Evolutionary conservation across 2,888 invertebrate species (phyloP).

Genomic region (Scaptomyza polygonia): DNA sequence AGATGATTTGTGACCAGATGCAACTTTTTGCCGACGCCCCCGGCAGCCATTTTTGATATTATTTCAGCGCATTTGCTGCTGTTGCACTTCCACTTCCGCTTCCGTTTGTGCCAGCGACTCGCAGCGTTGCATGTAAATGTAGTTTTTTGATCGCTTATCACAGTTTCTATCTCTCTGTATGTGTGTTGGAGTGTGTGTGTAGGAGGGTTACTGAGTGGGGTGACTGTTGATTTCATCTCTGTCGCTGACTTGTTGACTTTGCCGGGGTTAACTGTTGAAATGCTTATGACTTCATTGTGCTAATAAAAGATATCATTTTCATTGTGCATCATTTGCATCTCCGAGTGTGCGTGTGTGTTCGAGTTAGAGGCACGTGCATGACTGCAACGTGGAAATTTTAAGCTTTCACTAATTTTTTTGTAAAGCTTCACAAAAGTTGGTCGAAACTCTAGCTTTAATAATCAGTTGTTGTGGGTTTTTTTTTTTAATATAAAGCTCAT

Average conservation of each 20-base stretch:
- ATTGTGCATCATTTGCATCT: conserved; percentile 10
- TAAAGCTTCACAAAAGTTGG: conserved; percentile 19
- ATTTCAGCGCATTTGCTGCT: conserved; percentile 65
- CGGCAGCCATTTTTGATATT: conserved; percentile 79
- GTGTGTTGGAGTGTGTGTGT: conserved; percentile 10
- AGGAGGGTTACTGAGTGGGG: conserved; percentile 31
- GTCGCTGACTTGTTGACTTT: conserved; percentile 78
- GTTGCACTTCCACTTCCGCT: conserved; percentile 76
- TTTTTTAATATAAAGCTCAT: too few relatives aligned
- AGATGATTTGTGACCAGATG: conserved; percentile 77
- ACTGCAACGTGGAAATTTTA: conserved; percentile 46
- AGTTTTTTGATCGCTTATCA: conserved; percentile 73
- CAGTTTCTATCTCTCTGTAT: conserved; percentile 14
- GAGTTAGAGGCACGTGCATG: conserved; percentile 34
- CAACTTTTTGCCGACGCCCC: conserved; percentile 74
- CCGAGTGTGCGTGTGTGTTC: background rate
- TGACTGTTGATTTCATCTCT: conserved; percentile 72
- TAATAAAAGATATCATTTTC: conserved; percentile 75
- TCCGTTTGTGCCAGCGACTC: conserved; percentile 59
- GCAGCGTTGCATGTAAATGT: conserved; percentile 76
- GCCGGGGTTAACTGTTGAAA: conserved; percentile 70
- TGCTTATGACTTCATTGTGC: conserved; percentile 79
- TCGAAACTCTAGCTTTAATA: too few relatives aligned
- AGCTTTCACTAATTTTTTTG: conserved; percentile 20
- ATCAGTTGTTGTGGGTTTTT: too few relatives aligned